These are phyloP conservation scores for Hozukius guyotensis DNA, from an alignment of 2,797 vertebrate species.

Conservation along the genomic window DNA sequence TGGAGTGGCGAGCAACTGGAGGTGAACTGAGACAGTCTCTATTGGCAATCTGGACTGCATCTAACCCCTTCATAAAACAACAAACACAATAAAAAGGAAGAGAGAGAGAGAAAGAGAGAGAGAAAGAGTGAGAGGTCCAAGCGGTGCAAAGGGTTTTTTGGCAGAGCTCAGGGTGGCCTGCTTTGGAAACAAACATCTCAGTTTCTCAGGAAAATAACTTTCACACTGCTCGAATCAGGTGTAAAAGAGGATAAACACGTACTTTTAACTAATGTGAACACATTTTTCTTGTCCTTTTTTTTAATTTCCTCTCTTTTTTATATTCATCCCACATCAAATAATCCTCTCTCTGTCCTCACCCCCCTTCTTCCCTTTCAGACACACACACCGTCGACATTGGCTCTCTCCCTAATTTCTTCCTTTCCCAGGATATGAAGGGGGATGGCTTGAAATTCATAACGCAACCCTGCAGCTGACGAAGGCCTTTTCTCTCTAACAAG, in stretches of 20 bases:
- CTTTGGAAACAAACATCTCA: constrained; percentile 76
- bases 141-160: constrained; percentile 46
- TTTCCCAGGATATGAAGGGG: constrained; percentile 88
- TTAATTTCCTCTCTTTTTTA: not conserved
- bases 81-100: constrained; percentile 71
- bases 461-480: constrained; percentile 88
- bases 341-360: constrained; percentile 17
- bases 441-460: constrained; percentile 89
- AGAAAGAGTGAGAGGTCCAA: constrained; percentile 54
- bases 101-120: constrained; percentile 61
- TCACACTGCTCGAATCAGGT: constrained; percentile 24
- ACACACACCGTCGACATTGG: constrained; percentile 51
- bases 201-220: constrained; percentile 68
- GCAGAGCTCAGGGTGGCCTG: constrained; percentile 63
- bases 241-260: constrained; percentile 36
- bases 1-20: constrained; percentile 61
- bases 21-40: constrained; percentile 76
- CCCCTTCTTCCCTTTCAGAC: constrained; percentile 31
- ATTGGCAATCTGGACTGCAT: constrained; percentile 77
- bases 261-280: not conserved
- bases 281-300: not conserved
- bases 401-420: constrained; percentile 67
- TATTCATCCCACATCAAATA: constrained; percentile 14
- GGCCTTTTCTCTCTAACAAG: constrained; percentile 73
- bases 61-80: constrained; percentile 72